Evolutionary conservation across 2,113 vertebrate species (phyloP), one percentile per base, ranked within the genome.

Genomic region (Gymnocephalus cernua): DNA sequence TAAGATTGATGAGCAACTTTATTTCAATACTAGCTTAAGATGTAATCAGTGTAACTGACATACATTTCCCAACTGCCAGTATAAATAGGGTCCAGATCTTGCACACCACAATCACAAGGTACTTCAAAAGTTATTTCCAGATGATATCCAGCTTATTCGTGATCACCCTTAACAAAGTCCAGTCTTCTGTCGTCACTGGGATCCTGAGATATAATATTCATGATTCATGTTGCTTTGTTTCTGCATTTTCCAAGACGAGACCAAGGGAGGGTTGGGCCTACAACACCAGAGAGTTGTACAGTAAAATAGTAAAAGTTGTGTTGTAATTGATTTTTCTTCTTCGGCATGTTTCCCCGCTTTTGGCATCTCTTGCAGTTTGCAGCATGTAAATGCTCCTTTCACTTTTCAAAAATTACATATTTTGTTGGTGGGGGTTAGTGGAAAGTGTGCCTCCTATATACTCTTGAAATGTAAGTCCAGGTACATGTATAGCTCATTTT

Each of bases 11-110:
- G 64, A 74, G 47, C 25, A 27, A 35, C 62, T 70, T 75, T 32
- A 71, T 74, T 61, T 78, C 38, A 82, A 68, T 38, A 57, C 35
- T 57, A 15, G 13, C 5, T 77, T 65, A 65, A 76, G 51, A 84
- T 79, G 8, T 61, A 69, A 85, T 88, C 64, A 75, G 79, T 2
- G 32, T 54, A 77, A 82, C 27, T 58, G 85, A 85, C 82, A 69
- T 35, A 27, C 3, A 18, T 48, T 53, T 72, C 14, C 53, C 38
- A 48, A 44, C 64, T 80, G 65, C 62, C 75, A 78, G 71, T 6
- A 82, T 86, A 59, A 78, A 73, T 21, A 27, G 0, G 9, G 18
- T 54, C 18, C 6, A 15, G 2, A 15, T 73, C 27, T 58, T 41
- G 13, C 27, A 51, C 50, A 81, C 51, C 6, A 3, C 8, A 32